Evolutionary conservation across 2,797 vertebrate species (phyloP).

Genomic region (Anabacerthia variegaticeps): DNA sequence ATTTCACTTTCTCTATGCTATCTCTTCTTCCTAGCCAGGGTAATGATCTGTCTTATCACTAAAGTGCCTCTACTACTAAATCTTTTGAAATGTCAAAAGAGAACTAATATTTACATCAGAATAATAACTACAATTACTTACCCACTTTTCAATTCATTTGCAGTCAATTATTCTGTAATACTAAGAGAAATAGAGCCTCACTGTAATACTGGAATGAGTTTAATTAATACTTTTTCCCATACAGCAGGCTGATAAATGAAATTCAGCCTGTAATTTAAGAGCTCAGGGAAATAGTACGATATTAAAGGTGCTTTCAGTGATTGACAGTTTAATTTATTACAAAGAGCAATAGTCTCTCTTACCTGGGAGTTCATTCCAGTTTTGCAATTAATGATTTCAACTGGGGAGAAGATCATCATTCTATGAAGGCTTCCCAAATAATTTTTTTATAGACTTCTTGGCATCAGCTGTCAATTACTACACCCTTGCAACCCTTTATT

Average conservation of each 20-base stretch:
- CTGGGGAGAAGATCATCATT: conserved; percentile 19
- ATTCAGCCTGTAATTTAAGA: conserved; percentile 81
- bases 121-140: conserved; percentile 80
- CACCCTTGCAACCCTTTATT: neutral
- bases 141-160: conserved; percentile 72
- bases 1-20: conserved; percentile 65
- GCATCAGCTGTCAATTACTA: neutral
- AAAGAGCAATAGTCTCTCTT: conserved; percentile 70
- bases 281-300: conserved; percentile 73
- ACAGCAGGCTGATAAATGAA: conserved; percentile 82
- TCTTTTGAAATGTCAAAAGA: conserved; percentile 73
- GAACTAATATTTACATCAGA: conserved; percentile 83
- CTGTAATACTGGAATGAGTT: conserved; percentile 71
- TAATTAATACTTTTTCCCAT: conserved; percentile 84
- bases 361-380: conserved; percentile 60
- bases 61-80: conserved; percentile 44
- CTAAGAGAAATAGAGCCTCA: conserved; percentile 67
- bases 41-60: conserved; percentile 63
- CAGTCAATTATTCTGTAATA: conserved; percentile 69
- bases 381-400: conserved; percentile 58
- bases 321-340: conserved; percentile 81
- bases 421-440: neutral
- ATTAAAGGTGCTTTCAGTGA: conserved; percentile 76
- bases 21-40: conserved; percentile 58
- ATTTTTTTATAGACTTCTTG: conserved; percentile 1